These are phyloP conservation scores for Napeogenes inachia DNA, from an alignment of 2,888 invertebrate genomes.

Conservation along the genomic window DNA sequence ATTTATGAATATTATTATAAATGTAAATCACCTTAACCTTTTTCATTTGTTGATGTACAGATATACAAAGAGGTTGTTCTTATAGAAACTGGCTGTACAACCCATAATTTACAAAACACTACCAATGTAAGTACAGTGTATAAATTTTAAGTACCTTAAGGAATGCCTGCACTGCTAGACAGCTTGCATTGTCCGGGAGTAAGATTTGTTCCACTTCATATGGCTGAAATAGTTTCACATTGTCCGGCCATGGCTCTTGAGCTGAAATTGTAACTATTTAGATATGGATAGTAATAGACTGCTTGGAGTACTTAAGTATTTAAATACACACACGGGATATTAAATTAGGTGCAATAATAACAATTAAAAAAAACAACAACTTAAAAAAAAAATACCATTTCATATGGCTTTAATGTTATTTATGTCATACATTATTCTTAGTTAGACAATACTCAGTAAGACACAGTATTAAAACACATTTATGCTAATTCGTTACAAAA, in stretches of 20 bases:
- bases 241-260: slow-evolving; percentile 93
- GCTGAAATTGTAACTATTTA: slow-evolving; percentile 65
- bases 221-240: slow-evolving; percentile 91
- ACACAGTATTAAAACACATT: background rate
- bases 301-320: background rate
- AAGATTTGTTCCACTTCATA: slow-evolving; percentile 96
- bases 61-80: too few relatives aligned
- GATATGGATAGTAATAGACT: slow-evolving; percentile 10
- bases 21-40: too few relatives aligned
- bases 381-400: background rate
- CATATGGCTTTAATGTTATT: slow-evolving; percentile 2
- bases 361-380: too few relatives aligned
- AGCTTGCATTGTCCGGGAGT: slow-evolving; percentile 95
- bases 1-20: too few relatives aligned
- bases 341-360: too few relatives aligned
- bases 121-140: too few relatives aligned
- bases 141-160: slow-evolving; percentile 76
- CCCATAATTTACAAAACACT: too few relatives aligned
- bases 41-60: too few relatives aligned
- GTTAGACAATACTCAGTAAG: too few relatives aligned
- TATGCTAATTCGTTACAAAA: background rate
- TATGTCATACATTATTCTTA: background rate
- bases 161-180: slow-evolving; percentile 94
- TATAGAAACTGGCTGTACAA: too few relatives aligned
- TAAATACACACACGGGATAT: too few relatives aligned